These are phyloP conservation scores for Gymnorhina tibicen DNA, from an alignment of 2,113 vertebrate species.

Conservation along the genomic window DNA sequence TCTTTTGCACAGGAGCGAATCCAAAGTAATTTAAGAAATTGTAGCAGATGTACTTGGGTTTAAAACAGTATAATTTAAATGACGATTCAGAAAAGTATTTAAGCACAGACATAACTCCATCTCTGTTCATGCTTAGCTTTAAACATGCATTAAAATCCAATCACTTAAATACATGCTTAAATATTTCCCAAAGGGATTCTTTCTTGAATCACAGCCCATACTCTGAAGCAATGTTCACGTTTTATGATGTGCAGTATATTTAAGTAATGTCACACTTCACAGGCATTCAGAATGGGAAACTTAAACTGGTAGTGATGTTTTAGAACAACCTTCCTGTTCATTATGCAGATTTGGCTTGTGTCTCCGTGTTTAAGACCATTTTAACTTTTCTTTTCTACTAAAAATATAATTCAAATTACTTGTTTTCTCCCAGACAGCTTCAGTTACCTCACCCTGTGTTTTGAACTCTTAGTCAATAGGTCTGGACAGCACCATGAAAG, in stretches of 20 bases:
- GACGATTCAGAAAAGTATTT: slow-evolving; percentile 18
- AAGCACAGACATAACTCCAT: neutral
- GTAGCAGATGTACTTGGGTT: neutral
- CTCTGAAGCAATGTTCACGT: neutral
- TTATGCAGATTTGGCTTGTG: neutral
- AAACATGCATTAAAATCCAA: slow-evolving; percentile 6
- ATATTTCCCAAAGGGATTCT: neutral
- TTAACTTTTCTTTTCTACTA: neutral
- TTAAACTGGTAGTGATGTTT: neutral
- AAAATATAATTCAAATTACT: neutral
- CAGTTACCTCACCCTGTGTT: neutral
- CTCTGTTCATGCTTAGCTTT: neutral
- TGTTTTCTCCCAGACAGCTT: neutral
- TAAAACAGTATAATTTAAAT: neutral
- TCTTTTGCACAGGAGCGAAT: neutral
- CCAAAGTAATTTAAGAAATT: neutral
- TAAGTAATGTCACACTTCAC: neutral
- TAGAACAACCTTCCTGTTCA: neutral
- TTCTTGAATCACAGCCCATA: neutral
- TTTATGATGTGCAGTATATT: neutral
- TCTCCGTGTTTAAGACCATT: neutral
- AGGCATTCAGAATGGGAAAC: neutral
- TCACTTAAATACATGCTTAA: slow-evolving; percentile 6
- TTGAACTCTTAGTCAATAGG: neutral
- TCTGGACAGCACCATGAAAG: neutral